Evolutionary conservation across 1,140 invertebrate genomes (phyloP), one percentile per base, ranked within the genome.

Genomic region (Pseudomyrmex concolor): DNA sequence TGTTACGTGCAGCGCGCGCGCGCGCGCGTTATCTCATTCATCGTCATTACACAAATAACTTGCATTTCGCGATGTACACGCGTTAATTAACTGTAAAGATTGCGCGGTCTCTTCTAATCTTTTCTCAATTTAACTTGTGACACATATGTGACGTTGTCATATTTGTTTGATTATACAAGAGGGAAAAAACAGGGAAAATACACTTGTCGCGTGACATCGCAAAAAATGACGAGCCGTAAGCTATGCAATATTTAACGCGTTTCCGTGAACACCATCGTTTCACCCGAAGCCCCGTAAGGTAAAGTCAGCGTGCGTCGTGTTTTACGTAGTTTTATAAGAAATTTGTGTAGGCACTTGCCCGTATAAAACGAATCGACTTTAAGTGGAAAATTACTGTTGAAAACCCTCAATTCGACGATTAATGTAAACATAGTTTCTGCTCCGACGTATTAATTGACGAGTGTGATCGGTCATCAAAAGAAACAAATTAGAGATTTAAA

Each of bases 371-470:
- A 80, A 70, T 80, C 64, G 64, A 50, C 76, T 54, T 71, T 64
- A 71, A 59, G 50, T 70, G 51, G 43, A 8, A 48, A 80, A 63
- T 25, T 59, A 59, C 43, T 19, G 70, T 80, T 59, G n/a, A n/a
- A 80, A 70, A 60, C 54, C n/a, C 60, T 80, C 60, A 80, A 71
- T 80, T 70, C 43, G 54, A 55, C 76, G 45, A 57, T 78, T 78
- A 70, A 78, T 43, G 76, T 48, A 34, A 80, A 70, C 64, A 34
- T 80, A 80, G 71, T 70, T 80, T 70, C 76, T 48, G 13, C 64
- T 25, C 15, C 12, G 43, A 80, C 66, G n/a, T 57, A 50, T 60
- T n/a, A 68, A 55, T 17, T 25, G 45, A 51, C 48, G n/a, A 34
- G 4, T 34, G 34, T 7, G 34, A 34, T 34, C 25, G 25, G 25